A percentile compares a stretch with the other conserved stretches of the same genome.
phyloP scores from a whole-genome alignment of 2,113 vertebrate species.

The Eulemur macaco region DNA sequence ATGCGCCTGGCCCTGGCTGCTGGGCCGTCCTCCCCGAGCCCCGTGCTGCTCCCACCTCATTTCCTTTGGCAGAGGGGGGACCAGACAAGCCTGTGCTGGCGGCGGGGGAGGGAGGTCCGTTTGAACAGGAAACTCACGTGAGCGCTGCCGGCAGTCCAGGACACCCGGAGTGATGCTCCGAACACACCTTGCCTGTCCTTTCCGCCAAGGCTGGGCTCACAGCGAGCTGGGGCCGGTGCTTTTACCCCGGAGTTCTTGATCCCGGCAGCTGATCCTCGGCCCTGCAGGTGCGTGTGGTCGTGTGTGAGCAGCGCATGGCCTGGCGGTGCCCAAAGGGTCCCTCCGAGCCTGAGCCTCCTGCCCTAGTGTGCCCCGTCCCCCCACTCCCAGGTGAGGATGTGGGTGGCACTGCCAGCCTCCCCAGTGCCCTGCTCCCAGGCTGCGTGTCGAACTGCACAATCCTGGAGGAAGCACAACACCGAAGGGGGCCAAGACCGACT shows the following conservation, averaged over 20 bases:
- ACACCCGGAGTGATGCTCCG: no score
- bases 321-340: no score
- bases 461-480: not conserved
- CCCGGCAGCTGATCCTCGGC: no score
- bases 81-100: not conserved
- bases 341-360: no score
- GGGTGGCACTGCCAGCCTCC: not conserved
- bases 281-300: no score
- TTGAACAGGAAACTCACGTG: not conserved
- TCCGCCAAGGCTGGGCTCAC: no score
- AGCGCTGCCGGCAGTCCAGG: not conserved
- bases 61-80: not conserved
- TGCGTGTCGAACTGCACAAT: rapidly evolving
- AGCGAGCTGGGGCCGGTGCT: no score
- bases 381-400: rapidly evolving
- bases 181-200: no score
- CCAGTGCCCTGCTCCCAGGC: rapidly evolving
- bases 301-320: no score
- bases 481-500: rapidly evolving
- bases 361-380: rapidly evolving
- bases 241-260: no score
- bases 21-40: not conserved
- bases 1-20: not conserved
- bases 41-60: rapidly evolving
- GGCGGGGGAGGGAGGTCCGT: not conserved